phyloP scores from a whole-genome alignment of 1,140 invertebrate species.

The Zophobas atratus region DNA sequence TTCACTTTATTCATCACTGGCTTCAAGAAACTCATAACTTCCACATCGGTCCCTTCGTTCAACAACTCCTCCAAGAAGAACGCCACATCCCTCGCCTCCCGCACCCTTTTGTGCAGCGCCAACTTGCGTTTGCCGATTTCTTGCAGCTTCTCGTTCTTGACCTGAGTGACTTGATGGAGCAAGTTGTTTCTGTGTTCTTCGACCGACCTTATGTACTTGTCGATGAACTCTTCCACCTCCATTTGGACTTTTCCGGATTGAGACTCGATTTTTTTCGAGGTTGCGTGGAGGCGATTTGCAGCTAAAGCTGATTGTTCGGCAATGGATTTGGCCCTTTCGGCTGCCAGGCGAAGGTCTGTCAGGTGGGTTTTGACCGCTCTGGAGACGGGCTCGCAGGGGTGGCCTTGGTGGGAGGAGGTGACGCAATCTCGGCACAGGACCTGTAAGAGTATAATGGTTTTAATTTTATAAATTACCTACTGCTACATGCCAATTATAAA shows the following conservation, averaged over 20 bases:
- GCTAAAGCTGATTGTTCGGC: constrained; percentile 67
- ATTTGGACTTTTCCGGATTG: constrained; percentile 71
- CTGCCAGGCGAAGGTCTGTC: constrained; percentile 68
- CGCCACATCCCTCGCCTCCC: constrained; percentile 72
- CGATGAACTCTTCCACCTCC: constrained; percentile 75
- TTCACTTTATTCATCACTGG: constrained; percentile 77
- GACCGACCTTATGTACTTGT: constrained; percentile 74
- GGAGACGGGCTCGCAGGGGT: constrained; percentile 70
- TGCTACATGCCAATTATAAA: background rate
- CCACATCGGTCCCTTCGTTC: constrained; percentile 77
- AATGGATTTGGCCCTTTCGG: constrained; percentile 69
- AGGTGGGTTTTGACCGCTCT: constrained; percentile 70
- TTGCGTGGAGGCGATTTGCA: constrained; percentile 61
- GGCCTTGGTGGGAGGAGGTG: constrained; percentile 69
- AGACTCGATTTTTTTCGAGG: constrained; percentile 70
- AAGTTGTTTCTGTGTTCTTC: constrained; percentile 74
- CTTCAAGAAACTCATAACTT: constrained; percentile 77
- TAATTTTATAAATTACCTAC: background rate
- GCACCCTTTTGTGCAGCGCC: constrained; percentile 69
- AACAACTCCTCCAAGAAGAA: constrained; percentile 76
- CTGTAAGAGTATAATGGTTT: constrained; percentile 61
- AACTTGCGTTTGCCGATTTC: constrained; percentile 68
- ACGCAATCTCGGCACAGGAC: constrained; percentile 73
- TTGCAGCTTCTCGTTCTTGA: constrained; percentile 70
- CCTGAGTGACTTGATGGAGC: constrained; percentile 66